These are phyloP conservation scores for Erythrolamprus reginae DNA, from an alignment of 2,113 vertebrate species.

Conservation along the genomic window DNA sequence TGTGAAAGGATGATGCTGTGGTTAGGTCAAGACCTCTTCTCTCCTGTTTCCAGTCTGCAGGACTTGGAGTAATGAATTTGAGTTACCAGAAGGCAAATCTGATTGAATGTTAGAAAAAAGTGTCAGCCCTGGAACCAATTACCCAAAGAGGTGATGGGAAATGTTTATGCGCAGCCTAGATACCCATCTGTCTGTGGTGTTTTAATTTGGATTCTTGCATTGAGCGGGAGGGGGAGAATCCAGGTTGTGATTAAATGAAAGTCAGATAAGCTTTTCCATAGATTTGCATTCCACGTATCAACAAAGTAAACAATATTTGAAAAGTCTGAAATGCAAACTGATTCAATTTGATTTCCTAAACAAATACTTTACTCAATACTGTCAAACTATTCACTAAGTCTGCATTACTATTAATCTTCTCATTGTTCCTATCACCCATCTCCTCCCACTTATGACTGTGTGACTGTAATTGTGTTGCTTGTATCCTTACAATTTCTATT, in stretches of 20 bases:
- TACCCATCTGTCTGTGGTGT: background rate
- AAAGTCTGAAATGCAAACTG: constrained; percentile 21
- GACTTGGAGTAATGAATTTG: background rate
- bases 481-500: too few relatives aligned
- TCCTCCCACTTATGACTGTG: too few relatives aligned
- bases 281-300: constrained; percentile 20
- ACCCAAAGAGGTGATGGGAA: background rate
- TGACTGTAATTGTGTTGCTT: too few relatives aligned
- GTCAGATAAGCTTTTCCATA: background rate
- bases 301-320: constrained; percentile 22
- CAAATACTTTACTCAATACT: too few relatives aligned
- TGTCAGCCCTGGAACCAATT: background rate
- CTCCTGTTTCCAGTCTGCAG: background rate
- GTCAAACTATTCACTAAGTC: too few relatives aligned
- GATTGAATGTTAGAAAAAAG: background rate
- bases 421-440: too few relatives aligned
- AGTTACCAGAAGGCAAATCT: background rate
- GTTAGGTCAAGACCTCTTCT: background rate
- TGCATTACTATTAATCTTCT: too few relatives aligned
- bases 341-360: constrained; percentile 31
- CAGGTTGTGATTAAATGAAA: background rate
- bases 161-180: background rate
- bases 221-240: background rate
- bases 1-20: background rate
- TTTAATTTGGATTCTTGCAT: background rate